These are phyloP conservation scores for Aurelia aurita complex sp. Pacific DNA, from an alignment of 30 jellyfish, hydroid and myxozoan genomes.

Conservation along the genomic window DNA sequence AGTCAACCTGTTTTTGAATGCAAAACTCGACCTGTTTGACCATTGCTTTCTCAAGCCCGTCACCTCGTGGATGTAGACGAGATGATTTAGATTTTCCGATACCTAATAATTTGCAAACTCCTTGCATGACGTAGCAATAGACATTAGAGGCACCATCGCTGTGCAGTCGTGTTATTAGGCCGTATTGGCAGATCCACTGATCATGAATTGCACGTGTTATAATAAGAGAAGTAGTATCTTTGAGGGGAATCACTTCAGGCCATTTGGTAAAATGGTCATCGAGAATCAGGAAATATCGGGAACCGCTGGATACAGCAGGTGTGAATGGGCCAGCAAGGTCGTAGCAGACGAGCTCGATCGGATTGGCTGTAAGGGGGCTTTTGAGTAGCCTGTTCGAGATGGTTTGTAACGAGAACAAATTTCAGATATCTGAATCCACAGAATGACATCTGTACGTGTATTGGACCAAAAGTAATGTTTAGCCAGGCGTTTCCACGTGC, in stretches of 20 bases:
- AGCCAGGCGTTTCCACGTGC: conserved; percentile 36
- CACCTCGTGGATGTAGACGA: conserved; percentile 28
- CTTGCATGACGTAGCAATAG: conserved; percentile 23
- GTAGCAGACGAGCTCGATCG: conserved; percentile 22
- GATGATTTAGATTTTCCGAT: conserved; percentile 1
- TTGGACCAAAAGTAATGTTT: conserved; percentile 19
- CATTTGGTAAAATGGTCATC: conserved; percentile 13
- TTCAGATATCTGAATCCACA: conserved; percentile 19
- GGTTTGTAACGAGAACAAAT: conserved; percentile 8
- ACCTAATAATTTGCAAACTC: conserved; percentile 13
- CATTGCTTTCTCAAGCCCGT: conserved; percentile 24
- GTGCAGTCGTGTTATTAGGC: conserved; percentile 36
- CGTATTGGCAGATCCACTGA: conserved; percentile 13
- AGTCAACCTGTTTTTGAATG: conserved; percentile 44
- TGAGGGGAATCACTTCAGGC: conserved; percentile 44
- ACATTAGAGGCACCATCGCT: conserved; percentile 47
- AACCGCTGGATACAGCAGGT: background rate
- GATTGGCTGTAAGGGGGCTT: conserved; percentile 31
- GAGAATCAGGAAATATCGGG: background rate
- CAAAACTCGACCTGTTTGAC: conserved; percentile 43
- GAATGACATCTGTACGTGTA: background rate
- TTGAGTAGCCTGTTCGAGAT: conserved; percentile 29
- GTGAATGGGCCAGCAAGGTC: background rate
- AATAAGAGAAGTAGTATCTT: conserved; percentile 21
- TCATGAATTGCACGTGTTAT: conserved; percentile 24